These are phyloP conservation scores for Pterostichus niger DNA, from an alignment of 2,888 invertebrate species.

Conservation along the genomic window DNA sequence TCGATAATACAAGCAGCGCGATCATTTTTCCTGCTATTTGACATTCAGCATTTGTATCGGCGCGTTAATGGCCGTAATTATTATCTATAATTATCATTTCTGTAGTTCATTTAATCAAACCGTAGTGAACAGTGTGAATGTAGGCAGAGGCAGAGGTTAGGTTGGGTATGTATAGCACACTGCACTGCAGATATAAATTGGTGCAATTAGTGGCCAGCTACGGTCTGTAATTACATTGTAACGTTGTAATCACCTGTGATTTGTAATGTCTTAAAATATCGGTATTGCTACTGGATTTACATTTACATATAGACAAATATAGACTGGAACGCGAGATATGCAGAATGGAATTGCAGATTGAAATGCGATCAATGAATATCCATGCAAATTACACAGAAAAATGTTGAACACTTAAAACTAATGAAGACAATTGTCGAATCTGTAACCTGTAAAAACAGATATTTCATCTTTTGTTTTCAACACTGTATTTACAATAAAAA, in stretches of 20 bases:
- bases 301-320: conserved; percentile 46
- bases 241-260: conserved; percentile 65
- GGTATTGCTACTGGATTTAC: conserved; percentile 56
- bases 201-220: conserved; percentile 57
- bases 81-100: conserved; percentile 65
- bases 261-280: conserved; percentile 66
- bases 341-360: background rate
- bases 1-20: conserved; percentile 12
- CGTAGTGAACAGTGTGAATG: background rate
- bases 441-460: too few relatives aligned
- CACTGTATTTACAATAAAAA: too few relatives aligned
- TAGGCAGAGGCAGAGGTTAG: background rate
- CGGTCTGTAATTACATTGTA: conserved; percentile 64
- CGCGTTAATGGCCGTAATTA: conserved; percentile 58
- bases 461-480: too few relatives aligned
- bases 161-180: conserved; percentile 4
- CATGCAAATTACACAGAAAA: too few relatives aligned
- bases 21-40: conserved; percentile 14
- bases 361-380: conserved; percentile 16
- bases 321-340: background rate
- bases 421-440: too few relatives aligned
- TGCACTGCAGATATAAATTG: conserved; percentile 56
- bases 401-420: too few relatives aligned
- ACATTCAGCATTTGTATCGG: conserved; percentile 22
- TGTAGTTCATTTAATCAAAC: conserved; percentile 65